A percentile compares a stretch with the other conserved stretches of the same genome.
Evolutionary conservation across 2,888 invertebrate species (phyloP).

Genomic region (Diploptera punctata): DNA sequence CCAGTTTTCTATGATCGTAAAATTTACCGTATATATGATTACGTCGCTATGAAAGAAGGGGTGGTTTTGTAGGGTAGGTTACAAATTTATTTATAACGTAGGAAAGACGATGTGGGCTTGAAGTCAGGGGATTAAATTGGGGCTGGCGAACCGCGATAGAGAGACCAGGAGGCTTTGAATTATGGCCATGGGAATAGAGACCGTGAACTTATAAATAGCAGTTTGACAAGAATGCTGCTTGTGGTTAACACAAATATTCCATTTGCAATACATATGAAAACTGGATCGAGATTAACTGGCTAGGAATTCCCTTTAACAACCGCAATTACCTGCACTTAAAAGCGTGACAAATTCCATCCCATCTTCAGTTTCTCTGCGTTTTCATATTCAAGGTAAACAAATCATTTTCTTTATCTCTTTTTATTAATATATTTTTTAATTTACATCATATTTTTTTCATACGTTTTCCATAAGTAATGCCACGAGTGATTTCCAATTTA

Average conservation of each 20-base stretch:
- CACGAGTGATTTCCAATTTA: too few species aligned
- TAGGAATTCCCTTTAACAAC: not conserved
- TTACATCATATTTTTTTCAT: too few species aligned
- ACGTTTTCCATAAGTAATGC: too few species aligned
- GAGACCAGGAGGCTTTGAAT: not conserved
- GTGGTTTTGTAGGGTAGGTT: conserved; percentile 8
- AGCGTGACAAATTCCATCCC: too few species aligned
- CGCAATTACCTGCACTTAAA: not conserved
- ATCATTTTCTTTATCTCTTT: too few species aligned
- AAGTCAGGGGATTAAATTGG: conserved; percentile 15
- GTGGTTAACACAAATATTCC: not conserved
- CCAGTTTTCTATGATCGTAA: conserved; percentile 37
- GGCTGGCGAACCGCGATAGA: conserved; percentile 28
- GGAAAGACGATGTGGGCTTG: not conserved
- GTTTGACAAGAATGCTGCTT: not conserved
- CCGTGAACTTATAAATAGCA: not conserved
- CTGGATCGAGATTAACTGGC: not conserved
- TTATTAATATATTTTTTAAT: too few species aligned
- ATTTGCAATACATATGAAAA: not conserved
- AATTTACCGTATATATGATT: conserved; percentile 39
- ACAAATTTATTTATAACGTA: conserved; percentile 37
- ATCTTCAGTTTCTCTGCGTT: too few species aligned
- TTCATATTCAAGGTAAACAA: too few species aligned
- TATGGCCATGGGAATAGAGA: conserved; percentile 1
- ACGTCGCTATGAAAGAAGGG: conserved; percentile 35